Evolutionary conservation across 2,113 vertebrate species (phyloP), one percentile per base, ranked within the genome.

Genomic region (Hassar affinis): DNA sequence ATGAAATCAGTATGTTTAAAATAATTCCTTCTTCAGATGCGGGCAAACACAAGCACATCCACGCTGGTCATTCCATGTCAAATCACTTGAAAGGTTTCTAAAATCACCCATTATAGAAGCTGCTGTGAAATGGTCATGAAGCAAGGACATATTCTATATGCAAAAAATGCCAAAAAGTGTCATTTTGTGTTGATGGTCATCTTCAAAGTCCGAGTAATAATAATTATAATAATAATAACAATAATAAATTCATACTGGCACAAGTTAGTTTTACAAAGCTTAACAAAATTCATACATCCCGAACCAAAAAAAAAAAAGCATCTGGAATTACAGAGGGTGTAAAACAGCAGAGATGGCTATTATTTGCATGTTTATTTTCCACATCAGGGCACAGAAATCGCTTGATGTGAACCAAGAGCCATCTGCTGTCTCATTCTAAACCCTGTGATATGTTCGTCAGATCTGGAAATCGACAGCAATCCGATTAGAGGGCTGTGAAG

Each of bases 1-100:
- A 87, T 79, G 64, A 75, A 52, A 61, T 77, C 61, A 68, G 54
- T 84, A 54, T 66, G 56, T 87, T 54, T 49, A 52, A 81, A 77
- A 42, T 25, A 81, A 79, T 51, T 81, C 6, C 30, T 64, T 64
- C 45, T 35, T 75, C 56, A 18, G 45, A 54, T 17, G 22, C 61
- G 20, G 68, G 71, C 79, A 78, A 18, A 77, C 54, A 68, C 77
- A 72, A 35, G 30, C 49, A 78, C 84, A 84, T 49, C n/a, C 81
- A 86, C 38, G 72, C 75, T 17, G 18, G 62, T 51, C 61, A 57
- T 69, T 79, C 66, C 20, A 49, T 49, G 51, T 59, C 77, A 57
- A 71, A 79, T 68, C 76, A 71, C 59, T 12, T 35, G 52, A 49
- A 83, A 27, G 74, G 22, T 84, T 61, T 59, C 14, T 17, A 9